A percentile compares a stretch with the other conserved stretches of the same genome.
phyloP scores from a whole-genome alignment of 1,140 invertebrate genomes.

The Drosophila sp. region DNA sequence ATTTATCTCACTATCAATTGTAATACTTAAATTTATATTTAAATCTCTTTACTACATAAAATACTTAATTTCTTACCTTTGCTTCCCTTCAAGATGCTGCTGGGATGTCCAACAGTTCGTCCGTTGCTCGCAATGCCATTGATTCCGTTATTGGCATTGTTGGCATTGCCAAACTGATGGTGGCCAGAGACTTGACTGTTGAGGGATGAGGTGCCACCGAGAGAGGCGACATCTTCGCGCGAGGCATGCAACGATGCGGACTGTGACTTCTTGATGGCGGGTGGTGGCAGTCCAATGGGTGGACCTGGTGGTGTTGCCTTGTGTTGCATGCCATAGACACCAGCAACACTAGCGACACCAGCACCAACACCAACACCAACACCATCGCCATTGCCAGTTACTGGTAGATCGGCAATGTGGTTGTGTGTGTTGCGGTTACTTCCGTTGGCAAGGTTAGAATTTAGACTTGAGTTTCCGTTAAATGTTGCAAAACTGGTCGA shows the following conservation, averaged over 20 bases:
- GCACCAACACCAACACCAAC: conserved; percentile 14
- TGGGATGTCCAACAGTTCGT: conserved; percentile 47
- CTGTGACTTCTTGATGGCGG: conserved; percentile 59
- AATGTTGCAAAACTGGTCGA: conserved; percentile 81
- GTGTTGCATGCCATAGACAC: conserved; percentile 54
- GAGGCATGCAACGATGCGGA: conserved; percentile 47
- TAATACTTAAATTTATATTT: neutral
- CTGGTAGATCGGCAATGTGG: conserved; percentile 23
- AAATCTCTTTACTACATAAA: neutral
- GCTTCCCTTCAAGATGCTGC: conserved; percentile 73
- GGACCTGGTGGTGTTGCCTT: conserved; percentile 51
- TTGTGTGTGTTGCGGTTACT: conserved; percentile 47
- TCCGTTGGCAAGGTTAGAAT: conserved; percentile 82
- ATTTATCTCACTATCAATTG: neutral
- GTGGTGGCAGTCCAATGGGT: conserved; percentile 56
- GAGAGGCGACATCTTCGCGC: conserved; percentile 72
- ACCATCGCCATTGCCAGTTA: conserved; percentile 24
- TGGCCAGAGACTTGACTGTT: conserved; percentile 70
- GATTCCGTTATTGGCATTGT: conserved; percentile 12
- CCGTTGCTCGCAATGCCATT: conserved; percentile 34
- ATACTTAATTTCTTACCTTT: conserved; percentile 50
- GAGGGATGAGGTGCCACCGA: conserved; percentile 65
- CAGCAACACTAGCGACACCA: conserved; percentile 1
- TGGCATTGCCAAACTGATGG: conserved; percentile 56
- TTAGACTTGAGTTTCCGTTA: conserved; percentile 84